Conservation (phyloP, 2,113 vertebrate genomes). For the Pleuronectes platessa region DNA sequence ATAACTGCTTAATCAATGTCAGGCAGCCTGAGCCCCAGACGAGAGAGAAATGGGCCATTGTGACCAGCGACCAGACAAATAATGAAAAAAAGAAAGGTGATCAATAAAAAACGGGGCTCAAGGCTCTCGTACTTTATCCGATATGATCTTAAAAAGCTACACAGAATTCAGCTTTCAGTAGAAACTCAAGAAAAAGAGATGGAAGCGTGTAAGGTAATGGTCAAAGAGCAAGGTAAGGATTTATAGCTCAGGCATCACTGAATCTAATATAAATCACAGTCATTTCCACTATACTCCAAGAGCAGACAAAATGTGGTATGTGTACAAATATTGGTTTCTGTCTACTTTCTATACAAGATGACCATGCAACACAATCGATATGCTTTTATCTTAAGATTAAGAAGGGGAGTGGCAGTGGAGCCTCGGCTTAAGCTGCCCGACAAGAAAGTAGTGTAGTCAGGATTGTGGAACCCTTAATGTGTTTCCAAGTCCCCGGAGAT, state of each 20-base stretch:
- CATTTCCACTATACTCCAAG: neutral
- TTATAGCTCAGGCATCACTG: neutral
- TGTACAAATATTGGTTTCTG: neutral
- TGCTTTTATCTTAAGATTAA: neutral
- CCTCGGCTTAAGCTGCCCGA: slow-evolving; percentile 2
- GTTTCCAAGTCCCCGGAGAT: slow-evolving; percentile 18
- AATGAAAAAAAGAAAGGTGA: slow-evolving; percentile 6
- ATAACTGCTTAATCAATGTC: slow-evolving; percentile 51
- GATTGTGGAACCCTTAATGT: slow-evolving; percentile 32
- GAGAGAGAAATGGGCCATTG: slow-evolving; percentile 18
- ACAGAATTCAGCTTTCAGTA: too few species aligned
- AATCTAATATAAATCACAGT: neutral
- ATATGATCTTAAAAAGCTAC: neutral
- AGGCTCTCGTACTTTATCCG: slow-evolving; percentile 10
- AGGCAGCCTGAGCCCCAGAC: slow-evolving; percentile 1
- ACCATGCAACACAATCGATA: neutral
- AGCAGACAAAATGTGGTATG: neutral
- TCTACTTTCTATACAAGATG: neutral
- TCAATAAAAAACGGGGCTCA: slow-evolving; percentile 18
- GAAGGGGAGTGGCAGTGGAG: neutral
- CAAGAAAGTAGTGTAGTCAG: slow-evolving; percentile 18
- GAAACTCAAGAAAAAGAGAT: too few species aligned
- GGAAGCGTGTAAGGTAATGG: neutral
- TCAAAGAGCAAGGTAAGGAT: neutral
- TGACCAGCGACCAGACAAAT: neutral